Evolutionary conservation across 53 echinoderm and acorn worm genomes (phyloP), one percentile per base, ranked within the genome.

Genomic region (Apostichopus leukothele): DNA sequence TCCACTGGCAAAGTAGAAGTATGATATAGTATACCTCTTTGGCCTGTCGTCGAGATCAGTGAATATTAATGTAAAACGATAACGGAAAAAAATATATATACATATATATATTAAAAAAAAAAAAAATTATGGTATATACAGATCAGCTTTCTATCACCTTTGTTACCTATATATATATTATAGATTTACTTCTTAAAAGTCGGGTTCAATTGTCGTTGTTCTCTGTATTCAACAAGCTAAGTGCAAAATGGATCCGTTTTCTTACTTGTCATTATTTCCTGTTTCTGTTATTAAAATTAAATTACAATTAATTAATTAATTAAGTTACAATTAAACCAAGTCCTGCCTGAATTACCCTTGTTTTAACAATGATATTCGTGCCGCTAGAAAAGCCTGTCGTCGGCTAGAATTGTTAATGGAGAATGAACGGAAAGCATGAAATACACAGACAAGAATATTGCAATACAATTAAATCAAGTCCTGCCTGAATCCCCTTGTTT

Each of bases 221-320:
- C 57, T 80, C 80, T 80, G 80, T 80, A 80, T 80, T 80, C 80
- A 80, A 80, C 53, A 80, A 55, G 80, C 80, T 80, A 80, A 80
- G 80, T 57, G 80, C 80, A 80, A 80, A 80, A 39, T 80, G 80
- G 54, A 79, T 78, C 10, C 0, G 27, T 12, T 53, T 51, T n/a
- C 22, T 80, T 7, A 7, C 21, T 18, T 80, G 39, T 78, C 78
- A 11, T 78, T 52, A 50, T 53, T 80, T 53, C 18, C n/a, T 57
- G 12, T 10, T 57, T 57, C 10, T 57, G 7, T 9, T 10, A 57
- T 57, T 57, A 1, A 1, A 1, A 57, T 57, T 10, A 7, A 9
- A 25, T 25, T 25, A 25, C 25, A 25, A 25, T 25, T 25, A 25
- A 25, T 25, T 25, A 25, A 25, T 25, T 23, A 0, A 23, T 23